phyloP scores from a whole-genome alignment of 2,113 vertebrate species.

The Taxidea taxus region DNA sequence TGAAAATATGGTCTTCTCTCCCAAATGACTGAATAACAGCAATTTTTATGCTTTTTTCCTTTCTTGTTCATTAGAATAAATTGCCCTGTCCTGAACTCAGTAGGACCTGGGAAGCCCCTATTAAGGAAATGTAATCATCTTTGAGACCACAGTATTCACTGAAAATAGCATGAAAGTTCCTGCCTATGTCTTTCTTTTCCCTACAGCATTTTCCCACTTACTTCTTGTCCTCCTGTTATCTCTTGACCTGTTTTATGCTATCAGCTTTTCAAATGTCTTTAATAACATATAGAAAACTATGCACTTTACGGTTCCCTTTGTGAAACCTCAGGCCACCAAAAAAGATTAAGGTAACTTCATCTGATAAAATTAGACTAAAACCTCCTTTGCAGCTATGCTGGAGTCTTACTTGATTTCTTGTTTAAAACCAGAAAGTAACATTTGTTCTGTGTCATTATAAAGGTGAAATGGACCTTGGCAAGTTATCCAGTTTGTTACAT shows the following conservation, averaged over 20 bases:
- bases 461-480: neutral
- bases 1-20: neutral
- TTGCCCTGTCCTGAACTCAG: neutral
- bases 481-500: neutral
- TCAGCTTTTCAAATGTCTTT: neutral
- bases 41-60: neutral
- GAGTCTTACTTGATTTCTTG: neutral
- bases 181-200: neutral
- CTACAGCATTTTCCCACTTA: neutral
- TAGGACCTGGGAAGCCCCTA: neutral
- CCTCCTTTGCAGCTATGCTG: neutral
- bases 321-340: conserved; percentile 25
- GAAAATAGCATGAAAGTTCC: neutral
- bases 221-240: conserved; percentile 4
- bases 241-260: neutral
- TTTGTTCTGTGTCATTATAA: conserved; percentile 5
- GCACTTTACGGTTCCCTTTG: conserved; percentile 17
- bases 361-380: conserved; percentile 38
- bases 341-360: neutral
- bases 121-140: neutral
- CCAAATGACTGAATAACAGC: neutral
- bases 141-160: neutral
- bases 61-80: neutral
- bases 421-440: conserved; percentile 34
- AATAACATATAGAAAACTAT: conserved; percentile 43